Evolutionary conservation across 2,888 invertebrate genomes (phyloP).

Genomic region (Uropetala carovei): DNA sequence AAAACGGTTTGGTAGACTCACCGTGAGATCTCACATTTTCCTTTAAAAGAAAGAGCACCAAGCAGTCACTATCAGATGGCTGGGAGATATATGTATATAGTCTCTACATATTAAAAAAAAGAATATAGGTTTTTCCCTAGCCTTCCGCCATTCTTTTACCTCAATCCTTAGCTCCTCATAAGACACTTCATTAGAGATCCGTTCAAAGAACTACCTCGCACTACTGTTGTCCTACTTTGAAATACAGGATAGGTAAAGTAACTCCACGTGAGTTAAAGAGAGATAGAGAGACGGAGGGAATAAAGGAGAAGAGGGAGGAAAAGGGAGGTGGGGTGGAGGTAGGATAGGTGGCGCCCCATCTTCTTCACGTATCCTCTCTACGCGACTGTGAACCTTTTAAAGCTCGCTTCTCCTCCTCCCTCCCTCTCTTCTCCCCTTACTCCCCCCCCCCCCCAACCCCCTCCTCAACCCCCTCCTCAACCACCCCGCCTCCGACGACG

Average conservation of each 20-base stretch:
- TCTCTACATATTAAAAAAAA: no score
- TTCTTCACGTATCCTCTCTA: background rate
- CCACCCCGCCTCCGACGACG: no score
- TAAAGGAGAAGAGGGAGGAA: background rate
- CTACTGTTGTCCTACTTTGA: background rate
- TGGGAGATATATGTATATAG: no score
- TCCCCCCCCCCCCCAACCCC: background rate
- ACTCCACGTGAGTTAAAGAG: no score
- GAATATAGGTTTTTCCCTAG: background rate
- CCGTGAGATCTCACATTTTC: no score
- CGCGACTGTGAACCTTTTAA: conserved; percentile 14
- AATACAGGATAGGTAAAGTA: background rate
- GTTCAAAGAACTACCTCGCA: background rate
- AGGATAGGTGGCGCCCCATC: background rate
- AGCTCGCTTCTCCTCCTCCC: background rate
- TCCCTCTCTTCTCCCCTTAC: background rate
- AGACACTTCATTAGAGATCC: conserved; percentile 17
- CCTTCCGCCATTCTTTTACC: background rate
- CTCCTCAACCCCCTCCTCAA: background rate
- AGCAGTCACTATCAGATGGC: no score
- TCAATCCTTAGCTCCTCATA: background rate
- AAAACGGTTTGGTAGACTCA: no score
- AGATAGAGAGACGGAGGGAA: no score
- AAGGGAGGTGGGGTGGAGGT: background rate
- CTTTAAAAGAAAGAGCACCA: no score